Evolutionary conservation across 2,888 invertebrate species (phyloP), one percentile per base, ranked within the genome.

Genomic region (Pollenia griseotomentosa): DNA sequence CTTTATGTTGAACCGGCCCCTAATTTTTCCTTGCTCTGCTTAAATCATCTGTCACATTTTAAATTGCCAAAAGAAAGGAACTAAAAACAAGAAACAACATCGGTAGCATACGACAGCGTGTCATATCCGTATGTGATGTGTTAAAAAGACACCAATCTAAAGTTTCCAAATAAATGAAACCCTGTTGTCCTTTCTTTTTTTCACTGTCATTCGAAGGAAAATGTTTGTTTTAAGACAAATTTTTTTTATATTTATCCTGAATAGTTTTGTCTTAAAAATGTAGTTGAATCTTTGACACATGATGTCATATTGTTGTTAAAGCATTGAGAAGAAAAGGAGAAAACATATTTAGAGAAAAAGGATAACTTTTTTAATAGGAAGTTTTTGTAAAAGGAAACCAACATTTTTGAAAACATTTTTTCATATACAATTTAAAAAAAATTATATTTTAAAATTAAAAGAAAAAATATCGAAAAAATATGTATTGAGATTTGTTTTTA

Each of bases 241-340:
- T 74, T 82, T 74, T 16, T 55, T 51, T 9, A 19, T 42, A 63
- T 46, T 33, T 33, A 0, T 33, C 33, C 33, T 33, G 6, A 33
- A 33, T 33, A 33, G 12, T 51, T 48, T 44, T 44, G 9, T 42
- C 23, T 46, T 19, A 12, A 2, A 75, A 42, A 63, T 51, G 19
- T 12, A n/a, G 71, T 44, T 33, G 71, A 51, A 70, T 75, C 12
- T 75, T 63, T 63, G 74, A 63, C 59, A 80, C 40, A 61, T 53
- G 53, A 74, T 74, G 74, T 80, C 79, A 74, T 68, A 75, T 61
- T 75, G 80, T 63, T 61, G 68, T 33, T 78, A 19, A 73, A 65
- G 79, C 55, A 71, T 51, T 57, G 53, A 57, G n/a, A 10, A 63
- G 14, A 40, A 14, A 14, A 61, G 53, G 16, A 19, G 57, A 48